These are phyloP conservation scores for Drosophila ercepeae DNA, from an alignment of 1,140 invertebrate species.

Conservation along the genomic window DNA sequence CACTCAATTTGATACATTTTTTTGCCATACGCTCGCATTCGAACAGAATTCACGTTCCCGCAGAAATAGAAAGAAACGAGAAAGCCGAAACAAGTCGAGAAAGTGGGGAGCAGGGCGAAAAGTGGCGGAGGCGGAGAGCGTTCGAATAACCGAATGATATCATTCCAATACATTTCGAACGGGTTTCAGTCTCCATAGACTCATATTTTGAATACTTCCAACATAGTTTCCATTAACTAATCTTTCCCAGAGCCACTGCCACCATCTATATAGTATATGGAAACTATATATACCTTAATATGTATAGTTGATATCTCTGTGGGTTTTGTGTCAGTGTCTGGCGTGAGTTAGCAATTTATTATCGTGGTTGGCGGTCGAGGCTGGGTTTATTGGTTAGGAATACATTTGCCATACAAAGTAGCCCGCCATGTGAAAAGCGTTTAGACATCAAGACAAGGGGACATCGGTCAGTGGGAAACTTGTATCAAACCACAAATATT, in stretches of 20 bases:
- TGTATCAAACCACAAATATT: constrained; percentile 18
- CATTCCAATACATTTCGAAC: constrained; percentile 2
- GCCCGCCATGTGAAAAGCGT: constrained; percentile 9
- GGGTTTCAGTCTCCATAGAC: not conserved
- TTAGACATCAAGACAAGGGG: not conserved
- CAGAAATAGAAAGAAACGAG: not conserved
- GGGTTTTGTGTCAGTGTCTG: constrained; percentile 1
- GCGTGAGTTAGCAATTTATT: constrained; percentile 52
- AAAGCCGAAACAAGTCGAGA: constrained; percentile 1
- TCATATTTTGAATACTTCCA: constrained; percentile 6
- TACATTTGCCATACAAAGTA: constrained; percentile 14
- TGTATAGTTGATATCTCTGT: not conserved
- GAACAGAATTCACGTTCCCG: not conserved
- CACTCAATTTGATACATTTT: not conserved
- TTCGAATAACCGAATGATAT: constrained; percentile 21
- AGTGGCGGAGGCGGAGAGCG: not conserved
- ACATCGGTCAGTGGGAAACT: not conserved
- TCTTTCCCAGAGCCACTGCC: not conserved
- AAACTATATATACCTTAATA: constrained; percentile 11
- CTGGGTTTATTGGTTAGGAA: constrained; percentile 27
- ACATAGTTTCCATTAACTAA: constrained; percentile 15
- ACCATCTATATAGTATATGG: not conserved
- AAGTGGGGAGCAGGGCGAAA: not conserved
- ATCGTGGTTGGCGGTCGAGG: constrained; percentile 20
- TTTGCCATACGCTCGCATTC: constrained; percentile 4